phyloP scores from a whole-genome alignment of 1,140 invertebrate species.

The Steinernema khuongi region DNA sequence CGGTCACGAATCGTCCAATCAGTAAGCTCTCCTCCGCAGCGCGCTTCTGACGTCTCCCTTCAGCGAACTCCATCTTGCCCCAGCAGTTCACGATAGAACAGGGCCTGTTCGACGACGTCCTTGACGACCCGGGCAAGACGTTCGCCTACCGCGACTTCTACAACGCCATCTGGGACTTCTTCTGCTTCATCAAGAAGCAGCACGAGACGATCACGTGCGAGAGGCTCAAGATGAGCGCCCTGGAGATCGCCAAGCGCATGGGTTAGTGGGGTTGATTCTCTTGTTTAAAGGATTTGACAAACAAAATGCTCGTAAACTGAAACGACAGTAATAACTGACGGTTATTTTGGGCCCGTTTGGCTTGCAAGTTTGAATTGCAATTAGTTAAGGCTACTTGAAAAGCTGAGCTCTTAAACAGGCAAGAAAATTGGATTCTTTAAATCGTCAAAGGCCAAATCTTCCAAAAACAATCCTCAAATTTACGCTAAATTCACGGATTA shows the following conservation, averaged over 20 bases:
- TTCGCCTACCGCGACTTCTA: constrained; percentile 1
- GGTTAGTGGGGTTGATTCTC: background rate
- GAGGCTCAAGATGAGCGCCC: background rate
- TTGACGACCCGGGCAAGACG: background rate
- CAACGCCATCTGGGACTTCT: constrained; percentile 2
- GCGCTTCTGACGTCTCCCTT: background rate
- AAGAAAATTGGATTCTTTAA: too few relatives aligned
- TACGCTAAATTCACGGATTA: too few relatives aligned
- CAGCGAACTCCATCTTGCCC: constrained; percentile 1
- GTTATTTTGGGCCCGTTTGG: too few relatives aligned
- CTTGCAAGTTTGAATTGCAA: too few relatives aligned
- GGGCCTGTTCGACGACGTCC: background rate
- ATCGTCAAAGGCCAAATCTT: too few relatives aligned
- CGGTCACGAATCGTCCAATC: background rate
- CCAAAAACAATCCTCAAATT: too few relatives aligned
- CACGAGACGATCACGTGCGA: background rate
- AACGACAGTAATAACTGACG: too few relatives aligned
- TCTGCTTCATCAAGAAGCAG: background rate
- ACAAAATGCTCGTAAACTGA: too few relatives aligned
- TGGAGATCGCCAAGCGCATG: constrained; percentile 8
- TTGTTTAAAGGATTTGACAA: too few relatives aligned
- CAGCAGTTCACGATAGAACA: background rate
- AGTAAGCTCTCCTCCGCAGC: background rate
- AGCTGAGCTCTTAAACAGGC: too few relatives aligned
- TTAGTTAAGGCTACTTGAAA: too few relatives aligned